A percentile compares a stretch with the other conserved stretches of the same genome.
These are phyloP conservation scores for Cryptophagus acutangulus DNA, from an alignment of 2,888 invertebrate species.

Conservation along the genomic window DNA sequence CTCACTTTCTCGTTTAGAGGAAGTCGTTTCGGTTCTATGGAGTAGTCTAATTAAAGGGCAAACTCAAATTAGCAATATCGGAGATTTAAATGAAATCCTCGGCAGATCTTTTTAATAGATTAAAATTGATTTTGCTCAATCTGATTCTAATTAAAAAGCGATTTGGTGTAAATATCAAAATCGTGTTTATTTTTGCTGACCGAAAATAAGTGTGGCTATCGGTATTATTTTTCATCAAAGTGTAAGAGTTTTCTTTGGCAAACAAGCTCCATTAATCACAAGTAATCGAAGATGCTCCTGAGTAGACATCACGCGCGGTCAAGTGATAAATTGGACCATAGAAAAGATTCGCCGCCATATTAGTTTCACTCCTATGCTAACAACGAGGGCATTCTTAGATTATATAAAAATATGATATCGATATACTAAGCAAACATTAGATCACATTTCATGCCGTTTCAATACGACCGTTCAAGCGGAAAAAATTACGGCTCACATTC, in stretches of 20 bases:
- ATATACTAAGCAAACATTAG: constrained; percentile 3
- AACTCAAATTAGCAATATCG: constrained; percentile 21
- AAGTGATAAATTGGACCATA: constrained; percentile 30
- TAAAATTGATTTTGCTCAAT: too few species aligned
- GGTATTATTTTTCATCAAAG: constrained; percentile 6
- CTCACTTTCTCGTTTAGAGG: constrained; percentile 24
- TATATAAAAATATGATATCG: not conserved
- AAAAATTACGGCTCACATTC: not conserved
- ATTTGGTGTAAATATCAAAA: constrained; percentile 4
- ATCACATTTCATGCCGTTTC: not conserved
- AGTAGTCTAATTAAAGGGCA: constrained; percentile 30
- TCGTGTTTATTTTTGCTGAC: constrained; percentile 1
- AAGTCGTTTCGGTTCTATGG: constrained; percentile 33
- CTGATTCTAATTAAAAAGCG: too few species aligned
- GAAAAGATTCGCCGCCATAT: constrained; percentile 4
- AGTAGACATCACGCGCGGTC: constrained; percentile 28
- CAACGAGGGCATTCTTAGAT: not conserved
- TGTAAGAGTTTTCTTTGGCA: constrained; percentile 17
- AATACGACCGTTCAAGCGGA: constrained; percentile 1
- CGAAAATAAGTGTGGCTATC: too few species aligned
- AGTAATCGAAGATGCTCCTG: constrained; percentile 31
- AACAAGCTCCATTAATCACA: constrained; percentile 33
- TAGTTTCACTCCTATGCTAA: constrained; percentile 1
- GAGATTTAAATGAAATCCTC: too few species aligned
- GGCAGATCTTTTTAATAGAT: too few species aligned